These are phyloP conservation scores for Globodera ellingtonae DNA, from an alignment of 1,140 invertebrate species.

Conservation along the genomic window DNA sequence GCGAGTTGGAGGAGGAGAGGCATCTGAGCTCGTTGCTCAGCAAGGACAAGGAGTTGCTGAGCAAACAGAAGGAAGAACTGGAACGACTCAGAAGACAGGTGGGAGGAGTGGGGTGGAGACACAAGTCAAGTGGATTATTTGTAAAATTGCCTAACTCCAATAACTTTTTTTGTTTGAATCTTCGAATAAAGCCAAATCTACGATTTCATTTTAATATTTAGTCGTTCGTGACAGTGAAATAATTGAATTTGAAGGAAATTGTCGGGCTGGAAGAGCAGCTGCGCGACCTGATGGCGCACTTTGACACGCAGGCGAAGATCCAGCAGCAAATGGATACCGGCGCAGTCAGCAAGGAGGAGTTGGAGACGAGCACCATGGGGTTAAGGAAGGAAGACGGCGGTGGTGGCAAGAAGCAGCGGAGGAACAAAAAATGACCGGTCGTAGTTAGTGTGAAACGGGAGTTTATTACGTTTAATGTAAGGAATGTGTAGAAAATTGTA, in stretches of 20 bases:
- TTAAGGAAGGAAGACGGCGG: constrained; percentile 6
- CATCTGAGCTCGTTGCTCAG: constrained; percentile 77
- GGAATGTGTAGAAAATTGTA: too few species aligned
- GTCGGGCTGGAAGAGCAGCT: constrained; percentile 84
- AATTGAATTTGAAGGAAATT: constrained; percentile 71
- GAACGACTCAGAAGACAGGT: constrained; percentile 30
- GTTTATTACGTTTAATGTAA: too few species aligned
- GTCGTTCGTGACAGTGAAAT: too few species aligned
- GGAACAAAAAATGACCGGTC: constrained; percentile 14
- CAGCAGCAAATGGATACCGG: constrained; percentile 40
- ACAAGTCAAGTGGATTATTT: too few species aligned
- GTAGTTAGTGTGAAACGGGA: too few species aligned
- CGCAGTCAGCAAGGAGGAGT: constrained; percentile 32
- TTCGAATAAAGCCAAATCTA: too few species aligned
- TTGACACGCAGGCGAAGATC: constrained; percentile 76
- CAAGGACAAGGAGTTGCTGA: constrained; percentile 78
- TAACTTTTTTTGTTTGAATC: too few species aligned
- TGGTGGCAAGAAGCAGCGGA: not conserved
- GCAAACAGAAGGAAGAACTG: constrained; percentile 71
- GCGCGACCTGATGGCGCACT: constrained; percentile 90
- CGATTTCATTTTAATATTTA: too few species aligned
- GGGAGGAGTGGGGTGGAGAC: not conserved
- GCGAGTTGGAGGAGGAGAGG: constrained; percentile 78
- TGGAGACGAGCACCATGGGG: constrained; percentile 15
- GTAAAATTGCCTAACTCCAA: too few species aligned